Conservation (phyloP, 92 coral and sea anemone species). For the Epizoanthus scotinus region DNA sequence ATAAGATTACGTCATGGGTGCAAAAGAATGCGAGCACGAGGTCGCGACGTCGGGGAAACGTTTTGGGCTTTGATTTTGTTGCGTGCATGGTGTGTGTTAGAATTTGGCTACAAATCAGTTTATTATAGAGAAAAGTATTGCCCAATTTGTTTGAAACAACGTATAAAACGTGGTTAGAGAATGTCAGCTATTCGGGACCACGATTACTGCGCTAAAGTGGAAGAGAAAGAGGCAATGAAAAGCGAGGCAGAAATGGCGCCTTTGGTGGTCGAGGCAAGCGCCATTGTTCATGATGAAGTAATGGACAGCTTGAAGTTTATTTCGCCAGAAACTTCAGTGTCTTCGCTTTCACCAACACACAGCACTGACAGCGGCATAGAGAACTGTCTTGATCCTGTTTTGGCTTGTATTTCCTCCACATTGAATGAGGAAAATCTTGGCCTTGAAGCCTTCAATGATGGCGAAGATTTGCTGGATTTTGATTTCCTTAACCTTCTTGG, state of each 20-base stretch:
- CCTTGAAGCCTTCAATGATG: conserved; percentile 42
- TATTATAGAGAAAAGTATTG: background rate
- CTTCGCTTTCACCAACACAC: conserved; percentile 87
- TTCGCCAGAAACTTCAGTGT: conserved; percentile 10
- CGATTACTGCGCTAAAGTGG: conserved; percentile 66
- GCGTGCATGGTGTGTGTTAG: background rate
- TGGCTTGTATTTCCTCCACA: conserved; percentile 46
- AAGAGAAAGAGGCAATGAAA: conserved; percentile 19
- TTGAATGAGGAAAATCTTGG: conserved; percentile 49
- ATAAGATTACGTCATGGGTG: conserved; percentile 60
- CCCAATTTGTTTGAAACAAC: background rate
- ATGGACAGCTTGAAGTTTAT: conserved; percentile 1
- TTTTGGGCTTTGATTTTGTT: background rate
- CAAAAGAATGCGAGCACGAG: conserved; percentile 34
- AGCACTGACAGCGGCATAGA: conserved; percentile 97
- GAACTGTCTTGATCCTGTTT: conserved; percentile 58
- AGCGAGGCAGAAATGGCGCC: conserved; percentile 29
- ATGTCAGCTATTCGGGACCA: conserved; percentile 66
- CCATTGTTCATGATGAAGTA: background rate
- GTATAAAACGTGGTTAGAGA: background rate
- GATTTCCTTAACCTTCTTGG: conserved; percentile 58
- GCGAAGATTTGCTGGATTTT: conserved; percentile 57
- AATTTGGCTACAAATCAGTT: background rate
- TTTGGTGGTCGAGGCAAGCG: conserved; percentile 46
- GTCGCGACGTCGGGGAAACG: conserved; percentile 66